Percentiles rank a stretch among this genome's conserved stretches.
Evolutionary conservation across 2,113 vertebrate genomes (phyloP).

Genomic region (Sylvietta virens): DNA sequence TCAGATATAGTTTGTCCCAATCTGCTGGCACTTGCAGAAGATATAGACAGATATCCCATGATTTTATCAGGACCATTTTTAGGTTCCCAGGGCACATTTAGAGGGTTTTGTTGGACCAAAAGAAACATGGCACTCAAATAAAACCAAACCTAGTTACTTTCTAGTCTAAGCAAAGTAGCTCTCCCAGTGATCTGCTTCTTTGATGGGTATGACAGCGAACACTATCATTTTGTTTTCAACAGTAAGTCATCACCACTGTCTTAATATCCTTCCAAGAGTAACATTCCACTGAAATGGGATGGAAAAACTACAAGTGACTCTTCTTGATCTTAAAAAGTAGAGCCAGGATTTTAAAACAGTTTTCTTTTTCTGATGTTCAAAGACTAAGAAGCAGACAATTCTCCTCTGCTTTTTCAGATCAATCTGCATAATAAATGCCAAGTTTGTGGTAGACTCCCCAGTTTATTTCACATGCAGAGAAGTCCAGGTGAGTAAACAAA

Average conservation of each 20-base stretch:
- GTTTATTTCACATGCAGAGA: not conserved
- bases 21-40: not conserved
- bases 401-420: not conserved
- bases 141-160: not conserved
- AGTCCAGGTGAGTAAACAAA: not conserved
- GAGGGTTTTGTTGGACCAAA: not conserved
- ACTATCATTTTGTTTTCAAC: not conserved
- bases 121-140: not conserved
- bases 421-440: not conserved
- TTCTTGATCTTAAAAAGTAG: not conserved
- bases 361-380: not conserved
- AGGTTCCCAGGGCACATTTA: not conserved
- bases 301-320: accelerated
- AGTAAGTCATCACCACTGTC: not conserved
- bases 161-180: not conserved
- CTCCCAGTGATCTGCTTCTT: not conserved
- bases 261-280: not conserved
- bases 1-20: not conserved
- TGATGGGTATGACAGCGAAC: not conserved
- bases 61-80: not conserved
- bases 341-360: not conserved
- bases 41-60: not conserved
- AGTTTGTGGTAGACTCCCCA: not conserved
- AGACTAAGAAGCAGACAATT: not conserved
- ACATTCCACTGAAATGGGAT: not conserved